phyloP scores from a whole-genome alignment of 1,140 invertebrate genomes.

The Pseudomyrmex cubaensis region DNA sequence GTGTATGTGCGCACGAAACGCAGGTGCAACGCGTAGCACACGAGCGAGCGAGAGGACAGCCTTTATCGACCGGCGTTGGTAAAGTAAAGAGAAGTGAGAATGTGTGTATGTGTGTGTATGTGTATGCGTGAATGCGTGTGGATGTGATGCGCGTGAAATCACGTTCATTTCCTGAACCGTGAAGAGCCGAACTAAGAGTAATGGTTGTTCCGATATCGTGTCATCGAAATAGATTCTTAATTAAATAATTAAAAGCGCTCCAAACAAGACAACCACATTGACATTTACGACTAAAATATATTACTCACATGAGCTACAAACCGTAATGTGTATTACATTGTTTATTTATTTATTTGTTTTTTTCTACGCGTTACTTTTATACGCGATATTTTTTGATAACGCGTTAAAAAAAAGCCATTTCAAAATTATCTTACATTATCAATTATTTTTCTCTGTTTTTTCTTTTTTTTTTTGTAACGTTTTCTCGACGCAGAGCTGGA shows the following conservation, averaged over 20 bases:
- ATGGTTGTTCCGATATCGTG: neutral
- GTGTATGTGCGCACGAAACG: neutral
- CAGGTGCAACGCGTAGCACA: slow-evolving; percentile 1
- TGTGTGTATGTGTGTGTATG: neutral
- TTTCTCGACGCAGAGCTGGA: neutral
- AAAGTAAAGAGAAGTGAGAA: neutral
- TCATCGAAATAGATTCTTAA: neutral
- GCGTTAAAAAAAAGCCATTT: neutral
- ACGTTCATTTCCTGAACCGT: neutral
- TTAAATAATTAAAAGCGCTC: neutral
- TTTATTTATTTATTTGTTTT: no score
- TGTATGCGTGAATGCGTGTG: neutral
- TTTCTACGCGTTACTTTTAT: no score
- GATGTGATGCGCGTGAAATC: neutral
- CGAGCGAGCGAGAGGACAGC: slow-evolving; percentile 20
- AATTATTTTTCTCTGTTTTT: neutral
- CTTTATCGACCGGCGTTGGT: slow-evolving; percentile 30
- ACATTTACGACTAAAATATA: neutral
- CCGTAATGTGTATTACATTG: no score
- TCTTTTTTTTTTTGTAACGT: neutral
- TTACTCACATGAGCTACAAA: no score
- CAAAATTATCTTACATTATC: neutral
- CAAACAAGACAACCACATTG: neutral
- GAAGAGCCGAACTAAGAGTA: neutral
- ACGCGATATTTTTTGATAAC: neutral